phyloP scores from a whole-genome alignment of 2,888 invertebrate species.

The Lithosia quadra region DNA sequence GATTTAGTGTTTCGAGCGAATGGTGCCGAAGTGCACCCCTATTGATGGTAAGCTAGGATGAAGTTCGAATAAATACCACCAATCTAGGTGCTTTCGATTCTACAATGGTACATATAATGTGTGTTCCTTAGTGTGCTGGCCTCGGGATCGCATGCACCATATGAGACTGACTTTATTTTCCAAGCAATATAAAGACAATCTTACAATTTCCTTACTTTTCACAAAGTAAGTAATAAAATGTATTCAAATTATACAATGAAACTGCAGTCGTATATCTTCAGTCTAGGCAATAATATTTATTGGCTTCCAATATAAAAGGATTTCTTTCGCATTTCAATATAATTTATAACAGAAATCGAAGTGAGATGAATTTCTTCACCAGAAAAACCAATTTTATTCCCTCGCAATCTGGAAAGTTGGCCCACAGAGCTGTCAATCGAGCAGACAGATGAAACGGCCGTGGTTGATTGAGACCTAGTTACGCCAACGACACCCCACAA shows the following conservation, averaged over 20 bases:
- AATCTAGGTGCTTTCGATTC: no score
- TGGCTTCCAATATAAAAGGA: neutral
- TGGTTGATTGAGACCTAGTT: constrained; percentile 15
- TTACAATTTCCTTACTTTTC: neutral
- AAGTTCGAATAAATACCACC: no score
- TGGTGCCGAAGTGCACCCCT: no score
- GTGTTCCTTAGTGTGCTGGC: no score
- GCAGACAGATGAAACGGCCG: constrained; percentile 18
- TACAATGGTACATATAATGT: no score
- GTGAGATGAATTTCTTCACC: neutral
- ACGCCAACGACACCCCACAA: constrained; percentile 8
- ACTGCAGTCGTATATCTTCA: neutral
- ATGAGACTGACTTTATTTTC: neutral
- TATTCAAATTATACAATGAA: neutral
- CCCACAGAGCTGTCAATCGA: constrained; percentile 11
- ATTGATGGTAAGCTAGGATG: no score
- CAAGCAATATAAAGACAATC: neutral
- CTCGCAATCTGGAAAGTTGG: constrained; percentile 5
- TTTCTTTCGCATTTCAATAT: neutral
- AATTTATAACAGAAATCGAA: constrained; percentile 2
- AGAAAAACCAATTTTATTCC: constrained; percentile 12
- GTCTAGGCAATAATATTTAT: neutral
- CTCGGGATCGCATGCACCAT: no score
- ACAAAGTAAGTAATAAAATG: neutral
- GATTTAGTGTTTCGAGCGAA: no score